Conservation (phyloP, 2,113 vertebrate genomes). For the Vulpes vulpes region DNA sequence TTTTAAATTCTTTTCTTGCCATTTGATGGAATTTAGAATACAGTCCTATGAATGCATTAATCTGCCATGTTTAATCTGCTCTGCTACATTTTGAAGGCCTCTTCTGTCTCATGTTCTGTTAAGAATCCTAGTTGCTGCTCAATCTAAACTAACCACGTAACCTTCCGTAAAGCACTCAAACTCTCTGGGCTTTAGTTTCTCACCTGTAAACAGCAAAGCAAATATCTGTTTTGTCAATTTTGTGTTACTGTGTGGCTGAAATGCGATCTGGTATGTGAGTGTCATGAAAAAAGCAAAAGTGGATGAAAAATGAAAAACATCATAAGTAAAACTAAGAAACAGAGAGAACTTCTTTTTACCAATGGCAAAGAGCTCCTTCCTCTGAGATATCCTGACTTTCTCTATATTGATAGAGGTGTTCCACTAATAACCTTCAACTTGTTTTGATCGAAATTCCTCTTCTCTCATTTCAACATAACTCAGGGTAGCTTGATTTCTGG, state of each 20-base stretch:
- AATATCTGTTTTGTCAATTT: background rate
- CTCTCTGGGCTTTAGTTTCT: slow-evolving; percentile 1
- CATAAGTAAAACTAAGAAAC: background rate
- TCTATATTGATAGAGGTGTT: background rate
- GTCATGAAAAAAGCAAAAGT: background rate
- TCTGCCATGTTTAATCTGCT: background rate
- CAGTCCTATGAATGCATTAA: background rate
- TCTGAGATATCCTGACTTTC: background rate
- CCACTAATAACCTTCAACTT: background rate
- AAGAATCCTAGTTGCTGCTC: background rate
- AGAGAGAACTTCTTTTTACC: background rate
- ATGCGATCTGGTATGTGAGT: background rate
- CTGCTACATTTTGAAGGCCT: background rate
- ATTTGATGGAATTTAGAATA: background rate
- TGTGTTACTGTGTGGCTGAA: background rate
- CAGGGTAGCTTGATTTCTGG: background rate
- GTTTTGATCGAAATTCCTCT: slow-evolving; percentile 44
- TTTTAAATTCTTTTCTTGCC: background rate
- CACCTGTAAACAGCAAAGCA: background rate
- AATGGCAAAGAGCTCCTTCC: background rate
- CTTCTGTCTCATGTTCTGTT: background rate
- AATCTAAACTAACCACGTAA: background rate
- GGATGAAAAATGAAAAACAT: background rate
- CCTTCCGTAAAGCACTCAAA: background rate
- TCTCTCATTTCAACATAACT: background rate